These are phyloP conservation scores for Sinosuthora webbiana DNA, from an alignment of 2,113 vertebrate genomes.

Conservation along the genomic window DNA sequence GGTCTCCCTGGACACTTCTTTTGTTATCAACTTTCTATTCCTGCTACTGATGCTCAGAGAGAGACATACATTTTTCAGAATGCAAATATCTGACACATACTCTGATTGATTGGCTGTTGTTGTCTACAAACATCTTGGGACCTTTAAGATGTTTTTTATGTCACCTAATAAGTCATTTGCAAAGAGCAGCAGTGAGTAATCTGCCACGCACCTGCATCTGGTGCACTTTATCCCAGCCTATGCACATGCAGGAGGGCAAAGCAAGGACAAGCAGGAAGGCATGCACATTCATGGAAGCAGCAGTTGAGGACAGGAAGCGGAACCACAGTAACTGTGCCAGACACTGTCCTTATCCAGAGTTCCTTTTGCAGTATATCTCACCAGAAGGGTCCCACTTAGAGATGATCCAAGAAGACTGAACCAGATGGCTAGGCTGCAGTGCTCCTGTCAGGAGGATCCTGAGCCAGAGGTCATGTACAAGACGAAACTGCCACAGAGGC, in stretches of 20 bases:
- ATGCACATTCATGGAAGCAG: accelerated
- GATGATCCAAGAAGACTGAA: not conserved
- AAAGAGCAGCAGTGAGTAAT: not conserved
- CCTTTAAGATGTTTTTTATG: not conserved
- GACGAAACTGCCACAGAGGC: not conserved
- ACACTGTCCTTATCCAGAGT: not conserved
- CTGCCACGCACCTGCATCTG: not conserved
- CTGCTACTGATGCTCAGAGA: not conserved
- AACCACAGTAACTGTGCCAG: not conserved
- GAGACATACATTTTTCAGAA: not conserved
- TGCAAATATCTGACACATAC: not conserved
- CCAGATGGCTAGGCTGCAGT: not conserved
- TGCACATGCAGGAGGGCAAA: not conserved
- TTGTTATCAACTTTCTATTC: not conserved
- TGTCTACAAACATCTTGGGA: not conserved
- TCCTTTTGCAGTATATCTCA: not conserved
- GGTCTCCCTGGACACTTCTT: not conserved
- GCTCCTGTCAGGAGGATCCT: not conserved
- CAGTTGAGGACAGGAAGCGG: not conserved
- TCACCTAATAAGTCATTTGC: not conserved
- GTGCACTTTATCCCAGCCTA: not conserved
- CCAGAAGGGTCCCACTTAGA: not conserved
- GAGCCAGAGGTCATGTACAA: not conserved
- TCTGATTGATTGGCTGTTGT: not conserved
- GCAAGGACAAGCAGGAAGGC: not conserved